A percentile compares a stretch with the other conserved stretches of the same genome.
phyloP scores from a whole-genome alignment of 2,888 invertebrate genomes.

The Cosmia pyralina region DNA sequence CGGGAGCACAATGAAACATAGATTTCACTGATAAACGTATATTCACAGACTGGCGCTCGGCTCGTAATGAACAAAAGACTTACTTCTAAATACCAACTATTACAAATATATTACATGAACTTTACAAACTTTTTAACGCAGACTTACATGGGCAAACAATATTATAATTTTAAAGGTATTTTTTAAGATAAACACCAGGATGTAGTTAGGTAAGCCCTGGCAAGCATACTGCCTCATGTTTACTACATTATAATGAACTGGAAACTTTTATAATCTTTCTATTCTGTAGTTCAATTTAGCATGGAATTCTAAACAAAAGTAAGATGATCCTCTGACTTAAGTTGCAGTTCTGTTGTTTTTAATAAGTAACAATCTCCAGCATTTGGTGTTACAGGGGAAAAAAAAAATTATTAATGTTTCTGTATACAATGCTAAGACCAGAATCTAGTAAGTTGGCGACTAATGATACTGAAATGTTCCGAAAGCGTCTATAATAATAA shows the following conservation, averaged over 20 bases:
- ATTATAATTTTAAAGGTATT: neutral
- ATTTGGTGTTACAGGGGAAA: neutral
- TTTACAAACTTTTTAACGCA: neutral
- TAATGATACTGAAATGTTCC: neutral
- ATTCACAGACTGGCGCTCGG: no score
- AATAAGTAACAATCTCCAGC: neutral
- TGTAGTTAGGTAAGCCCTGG: neutral
- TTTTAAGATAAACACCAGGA: neutral
- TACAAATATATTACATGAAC: neutral
- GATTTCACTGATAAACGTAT: no score
- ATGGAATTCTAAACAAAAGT: neutral
- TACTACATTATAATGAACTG: neutral
- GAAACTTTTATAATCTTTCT: neutral
- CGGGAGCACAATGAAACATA: no score
- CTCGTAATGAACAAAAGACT: no score
- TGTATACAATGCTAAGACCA: neutral
- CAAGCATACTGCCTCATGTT: no score
- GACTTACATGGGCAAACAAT: neutral
- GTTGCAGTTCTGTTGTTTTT: neutral
- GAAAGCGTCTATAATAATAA: neutral
- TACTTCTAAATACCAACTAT: no score
- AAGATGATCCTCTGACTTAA: neutral
- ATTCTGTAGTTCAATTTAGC: no score
- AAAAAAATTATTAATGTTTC: neutral
- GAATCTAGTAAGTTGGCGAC: neutral